Percentiles rank a stretch among this genome's conserved stretches.
Conservation (phyloP, 2,888 invertebrate genomes). For the Spodoptera exigua region DNA sequence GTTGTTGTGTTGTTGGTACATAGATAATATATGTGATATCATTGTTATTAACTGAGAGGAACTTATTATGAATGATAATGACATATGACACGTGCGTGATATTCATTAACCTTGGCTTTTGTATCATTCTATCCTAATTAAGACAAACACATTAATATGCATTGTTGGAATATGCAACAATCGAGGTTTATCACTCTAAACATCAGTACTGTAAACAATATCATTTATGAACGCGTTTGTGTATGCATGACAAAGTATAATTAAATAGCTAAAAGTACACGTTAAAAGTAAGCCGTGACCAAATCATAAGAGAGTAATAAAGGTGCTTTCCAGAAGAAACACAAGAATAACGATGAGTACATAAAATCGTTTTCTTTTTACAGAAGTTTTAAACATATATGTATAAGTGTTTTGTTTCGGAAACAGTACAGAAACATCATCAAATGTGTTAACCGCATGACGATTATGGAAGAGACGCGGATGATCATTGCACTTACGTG, state of each 20-base stretch:
- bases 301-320: too few species aligned
- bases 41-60: conserved; percentile 52
- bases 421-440: conserved; percentile 14
- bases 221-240: conserved; percentile 22
- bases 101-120: conserved; percentile 56
- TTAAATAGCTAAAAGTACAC: conserved; percentile 13
- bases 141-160: conserved; percentile 24
- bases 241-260: conserved; percentile 32
- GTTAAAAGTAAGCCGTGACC: neutral
- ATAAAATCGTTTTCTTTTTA: too few species aligned
- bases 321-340: too few species aligned
- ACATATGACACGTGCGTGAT: conserved; percentile 57
- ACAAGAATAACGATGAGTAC: too few species aligned
- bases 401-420: too few species aligned
- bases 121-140: conserved; percentile 40
- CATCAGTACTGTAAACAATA: conserved; percentile 26
- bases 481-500: conserved; percentile 16
- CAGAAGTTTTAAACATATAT: too few species aligned
- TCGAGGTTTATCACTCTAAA: conserved; percentile 26
- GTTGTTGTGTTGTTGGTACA: conserved; percentile 14
- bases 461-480: conserved; percentile 17
- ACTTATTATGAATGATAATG: conserved; percentile 54
- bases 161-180: conserved; percentile 24
- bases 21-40: conserved; percentile 51
- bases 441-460: neutral